Percentiles rank a stretch among this genome's conserved stretches.
Evolutionary conservation across 2,888 invertebrate genomes (phyloP).

Genomic region (Sisyra nigra): DNA sequence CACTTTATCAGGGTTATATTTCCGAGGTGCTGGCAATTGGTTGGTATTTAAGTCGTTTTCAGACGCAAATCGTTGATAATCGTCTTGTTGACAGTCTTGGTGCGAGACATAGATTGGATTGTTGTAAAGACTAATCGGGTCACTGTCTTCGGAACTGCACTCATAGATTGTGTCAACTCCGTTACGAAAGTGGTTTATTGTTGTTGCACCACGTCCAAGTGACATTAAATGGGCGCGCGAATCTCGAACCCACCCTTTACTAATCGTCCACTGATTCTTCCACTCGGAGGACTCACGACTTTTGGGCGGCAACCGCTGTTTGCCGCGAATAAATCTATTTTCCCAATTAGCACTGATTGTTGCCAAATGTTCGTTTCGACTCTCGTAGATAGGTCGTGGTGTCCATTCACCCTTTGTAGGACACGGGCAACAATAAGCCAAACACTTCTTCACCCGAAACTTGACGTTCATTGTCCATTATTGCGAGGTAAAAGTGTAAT

Average conservation of each 20-base stretch:
- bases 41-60: constrained; percentile 5
- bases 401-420: constrained; percentile 4
- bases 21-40: neutral
- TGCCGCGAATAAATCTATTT: constrained; percentile 4
- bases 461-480: neutral
- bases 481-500: too few species aligned
- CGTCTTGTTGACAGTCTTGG: constrained; percentile 4
- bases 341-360: constrained; percentile 6
- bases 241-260: constrained; percentile 28
- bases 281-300: constrained; percentile 18
- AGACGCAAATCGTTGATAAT: constrained; percentile 1
- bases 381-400: neutral
- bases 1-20: neutral
- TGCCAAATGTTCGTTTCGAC: constrained; percentile 3
- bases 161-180: constrained; percentile 23
- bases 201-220: constrained; percentile 12
- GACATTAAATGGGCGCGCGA: constrained; percentile 21
- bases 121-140: constrained; percentile 21
- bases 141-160: constrained; percentile 23
- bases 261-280: constrained; percentile 29
- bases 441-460: neutral
- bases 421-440: constrained; percentile 1
- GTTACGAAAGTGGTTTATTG: too few species aligned
- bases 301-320: neutral
- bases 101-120: constrained; percentile 24